A percentile compares a stretch with the other conserved stretches of the same genome.
These are phyloP conservation scores for Catalaphyllia jardinei DNA, from an alignment of 64 coral and sea anemone species.

Conservation along the genomic window DNA sequence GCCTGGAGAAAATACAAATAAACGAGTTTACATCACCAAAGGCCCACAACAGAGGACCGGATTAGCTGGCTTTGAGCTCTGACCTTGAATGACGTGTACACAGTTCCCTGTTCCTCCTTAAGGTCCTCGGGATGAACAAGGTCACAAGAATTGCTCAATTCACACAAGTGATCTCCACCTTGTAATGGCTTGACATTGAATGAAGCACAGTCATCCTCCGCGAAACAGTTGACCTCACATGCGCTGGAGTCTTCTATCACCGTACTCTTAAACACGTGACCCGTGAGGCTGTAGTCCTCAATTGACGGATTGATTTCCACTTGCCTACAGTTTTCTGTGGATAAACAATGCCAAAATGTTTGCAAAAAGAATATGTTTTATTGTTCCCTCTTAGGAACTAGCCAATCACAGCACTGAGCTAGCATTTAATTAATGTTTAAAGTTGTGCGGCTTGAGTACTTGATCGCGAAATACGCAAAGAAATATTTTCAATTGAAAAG, in stretches of 20 bases:
- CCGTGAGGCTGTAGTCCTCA: background rate
- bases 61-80: no score
- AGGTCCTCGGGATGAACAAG: background rate
- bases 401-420: no score
- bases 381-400: no score
- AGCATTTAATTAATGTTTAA: no score
- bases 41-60: no score
- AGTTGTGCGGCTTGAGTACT: no score
- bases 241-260: background rate
- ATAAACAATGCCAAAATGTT: no score
- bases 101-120: background rate
- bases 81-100: background rate
- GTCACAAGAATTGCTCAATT: conserved; percentile 6
- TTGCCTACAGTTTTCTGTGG: background rate
- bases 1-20: no score
- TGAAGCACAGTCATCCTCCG: background rate
- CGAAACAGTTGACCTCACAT: background rate
- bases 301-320: background rate
- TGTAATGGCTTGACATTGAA: background rate
- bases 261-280: background rate
- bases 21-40: no score
- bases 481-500: no score
- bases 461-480: no score
- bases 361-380: no score
- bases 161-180: background rate